Evolutionary conservation across 2,113 vertebrate genomes (phyloP), one percentile per base, ranked within the genome.

Genomic region (Muntiacus reevesi): DNA sequence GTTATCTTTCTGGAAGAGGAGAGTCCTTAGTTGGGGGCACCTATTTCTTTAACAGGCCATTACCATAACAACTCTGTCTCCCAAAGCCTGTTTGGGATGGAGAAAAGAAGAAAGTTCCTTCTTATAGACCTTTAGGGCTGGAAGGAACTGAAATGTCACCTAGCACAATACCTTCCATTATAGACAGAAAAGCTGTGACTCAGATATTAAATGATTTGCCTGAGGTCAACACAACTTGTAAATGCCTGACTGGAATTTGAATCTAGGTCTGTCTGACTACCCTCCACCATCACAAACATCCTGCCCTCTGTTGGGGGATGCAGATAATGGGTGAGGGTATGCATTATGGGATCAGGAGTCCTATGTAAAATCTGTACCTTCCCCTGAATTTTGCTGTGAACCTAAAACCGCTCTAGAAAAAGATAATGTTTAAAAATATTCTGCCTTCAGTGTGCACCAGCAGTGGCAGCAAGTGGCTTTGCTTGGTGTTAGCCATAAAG

Each of bases 31-130:
- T 52, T 23, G 40, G 55, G 16, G 40, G 45, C 19, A 78, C 28
- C 71, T 87, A 43, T 67, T 89, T 95, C 84, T 85, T 94, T 74
- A 93, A 78, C 40, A 86, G 78, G 92, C 95, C 92, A 59, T 83
- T 88, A 60, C 28, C 50, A 2, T 82, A 91, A 89, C 40, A 89
- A 7, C 52, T 97, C 62, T 71, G 19, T 94, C 76, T 93, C 40
- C 27, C 52, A 67, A 89, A 89, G n/a, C 47, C 28, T 81, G n/a
- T 54, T 89, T 79, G 87, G 45, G 12, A 81, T 59, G 40, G 36
- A 92, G 96, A 86, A 94, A 40, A 96, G 60, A 92, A 60, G 25
- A 43, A 79, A 94, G 87, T 93, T 84, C 30, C 28, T 88, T 83
- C 47, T 89, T 81, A 54, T 8, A 88, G n/a, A 88, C 14, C 30